Evolutionary conservation across 2,888 invertebrate genomes (phyloP), one percentile per base, ranked within the genome.

Genomic region (Apodemia zela): DNA sequence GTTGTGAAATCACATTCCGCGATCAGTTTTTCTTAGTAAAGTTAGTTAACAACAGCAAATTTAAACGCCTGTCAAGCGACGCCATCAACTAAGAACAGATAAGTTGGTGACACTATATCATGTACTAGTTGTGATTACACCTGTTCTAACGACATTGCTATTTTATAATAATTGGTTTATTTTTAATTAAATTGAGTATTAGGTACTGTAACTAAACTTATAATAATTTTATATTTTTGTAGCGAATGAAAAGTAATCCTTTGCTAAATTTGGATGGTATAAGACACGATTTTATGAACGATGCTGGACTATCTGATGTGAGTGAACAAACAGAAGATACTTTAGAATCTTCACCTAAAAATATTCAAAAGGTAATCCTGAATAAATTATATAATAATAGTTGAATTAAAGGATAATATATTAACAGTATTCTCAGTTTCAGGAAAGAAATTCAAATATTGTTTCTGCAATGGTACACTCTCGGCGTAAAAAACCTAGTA

Each of bases 241-340:
- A 91, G 90, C 82, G 83, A 75, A 67, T 90, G 67, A 91, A 90
- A 76, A 87, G 87, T 0, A 91, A 91, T 75, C 91, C 91, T 5
- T 72, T 91, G 63, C 66, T 91, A 63, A 82, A 84, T 66, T 72
- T 91, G 65, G 84, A 84, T 49, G 80, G 74, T 60, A 73, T 86
- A 74, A 77, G 78, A 8, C 80, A 75, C 61, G 86, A 89, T 67
- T 87, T 81, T 62, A 71, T 81, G 63, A 76, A 82, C 65, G 88
- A 90, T 54, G 81, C 82, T 25, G 85, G 84, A 10, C 74, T 89
- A 62, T 89, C 91, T 62, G 90, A 91, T 72, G 83, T 80, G 3
- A 88, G 86, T 69, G 90, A 90, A 68, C 82, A 73, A 29, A 87
- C 82, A 3, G 89, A 89, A 68, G 87, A 89, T 62, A 86, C 84